These are phyloP conservation scores for Solenodon paradoxus DNA, from an alignment of 2,113 vertebrate genomes.

Conservation along the genomic window DNA sequence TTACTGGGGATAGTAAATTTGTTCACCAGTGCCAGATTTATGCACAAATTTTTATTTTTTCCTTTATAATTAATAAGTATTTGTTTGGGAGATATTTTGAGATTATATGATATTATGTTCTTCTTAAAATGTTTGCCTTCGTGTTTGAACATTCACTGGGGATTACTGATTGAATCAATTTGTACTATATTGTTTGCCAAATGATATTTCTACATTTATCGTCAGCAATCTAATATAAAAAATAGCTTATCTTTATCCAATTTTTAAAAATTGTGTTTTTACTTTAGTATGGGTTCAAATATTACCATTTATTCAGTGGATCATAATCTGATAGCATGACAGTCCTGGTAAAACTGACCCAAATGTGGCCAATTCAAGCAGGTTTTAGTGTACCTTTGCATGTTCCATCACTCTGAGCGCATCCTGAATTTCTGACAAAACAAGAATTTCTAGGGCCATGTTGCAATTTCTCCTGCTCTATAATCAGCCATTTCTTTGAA, in stretches of 20 bases:
- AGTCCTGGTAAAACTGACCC: neutral
- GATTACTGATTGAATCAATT: neutral
- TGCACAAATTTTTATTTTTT: neutral
- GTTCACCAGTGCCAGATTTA: neutral
- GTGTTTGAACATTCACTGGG: neutral
- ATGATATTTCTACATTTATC: neutral
- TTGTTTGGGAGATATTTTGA: neutral
- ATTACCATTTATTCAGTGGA: neutral
- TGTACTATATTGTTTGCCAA: neutral
- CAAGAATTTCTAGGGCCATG: neutral
- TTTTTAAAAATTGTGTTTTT: neutral
- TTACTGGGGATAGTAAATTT: neutral
- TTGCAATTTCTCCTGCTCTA: neutral
- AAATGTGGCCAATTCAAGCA: neutral
- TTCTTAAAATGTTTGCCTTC: neutral
- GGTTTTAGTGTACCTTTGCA: neutral
- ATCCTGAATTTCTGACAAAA: neutral
- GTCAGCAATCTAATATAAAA: neutral
- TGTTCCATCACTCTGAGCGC: neutral
- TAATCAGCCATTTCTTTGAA: conserved; percentile 10
- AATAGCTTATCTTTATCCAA: neutral
- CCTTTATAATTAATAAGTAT: neutral
- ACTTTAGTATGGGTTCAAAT: neutral
- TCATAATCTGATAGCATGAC: neutral
- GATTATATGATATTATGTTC: neutral